A percentile compares a stretch with the other conserved stretches of the same genome.
phyloP scores from a whole-genome alignment of 2,797 vertebrate species.

The Ceyx erithaca region DNA sequence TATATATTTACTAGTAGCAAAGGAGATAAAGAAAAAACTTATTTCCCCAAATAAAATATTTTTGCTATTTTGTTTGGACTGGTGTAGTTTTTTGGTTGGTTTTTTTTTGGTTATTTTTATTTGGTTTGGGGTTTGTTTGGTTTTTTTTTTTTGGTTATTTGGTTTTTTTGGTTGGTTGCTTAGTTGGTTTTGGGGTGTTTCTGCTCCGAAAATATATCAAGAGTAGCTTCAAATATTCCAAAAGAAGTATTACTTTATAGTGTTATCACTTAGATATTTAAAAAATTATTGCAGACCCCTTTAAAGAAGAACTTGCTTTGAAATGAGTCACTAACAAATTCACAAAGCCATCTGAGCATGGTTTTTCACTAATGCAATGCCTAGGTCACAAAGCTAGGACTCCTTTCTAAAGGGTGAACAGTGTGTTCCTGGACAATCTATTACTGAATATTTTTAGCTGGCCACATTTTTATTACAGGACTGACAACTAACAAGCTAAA shows the following conservation, averaged over 20 bases:
- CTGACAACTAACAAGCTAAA: not conserved
- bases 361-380: not conserved
- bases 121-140: too few species aligned
- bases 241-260: not conserved
- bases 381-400: not conserved
- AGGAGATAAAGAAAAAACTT: not conserved
- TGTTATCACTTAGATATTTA: not conserved
- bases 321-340: not conserved
- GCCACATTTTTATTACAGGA: not conserved
- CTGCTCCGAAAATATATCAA: not conserved
- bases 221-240: not conserved
- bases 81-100: too few species aligned
- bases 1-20: not conserved
- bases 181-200: not conserved
- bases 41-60: not conserved
- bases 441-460: not conserved
- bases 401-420: not conserved
- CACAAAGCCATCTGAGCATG: fast-evolving
- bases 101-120: too few species aligned
- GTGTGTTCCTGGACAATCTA: not conserved
- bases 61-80: too few species aligned
- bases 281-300: not conserved
- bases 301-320: not conserved
- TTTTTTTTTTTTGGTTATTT: too few species aligned
- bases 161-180: too few species aligned